Evolutionary conservation across 2,113 vertebrate species (phyloP).

Genomic region (Natator depressus): DNA sequence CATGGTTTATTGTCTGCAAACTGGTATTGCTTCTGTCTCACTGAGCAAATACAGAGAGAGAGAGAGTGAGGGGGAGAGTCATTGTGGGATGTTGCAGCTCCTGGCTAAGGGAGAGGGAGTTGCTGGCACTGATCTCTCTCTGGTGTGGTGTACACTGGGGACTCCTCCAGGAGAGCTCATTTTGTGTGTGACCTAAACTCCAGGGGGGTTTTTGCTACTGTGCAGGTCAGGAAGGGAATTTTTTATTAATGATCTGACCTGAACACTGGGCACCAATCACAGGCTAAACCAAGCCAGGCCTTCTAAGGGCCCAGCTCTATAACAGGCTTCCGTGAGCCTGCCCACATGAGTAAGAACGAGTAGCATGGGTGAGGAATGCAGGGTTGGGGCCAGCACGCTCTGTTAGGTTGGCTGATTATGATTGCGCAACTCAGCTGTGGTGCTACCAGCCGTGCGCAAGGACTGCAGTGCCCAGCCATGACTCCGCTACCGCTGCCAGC

Average conservation of each 20-base stretch:
- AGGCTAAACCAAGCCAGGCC: neutral
- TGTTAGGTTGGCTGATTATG: fast-evolving
- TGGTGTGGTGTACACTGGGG: conserved; percentile 21
- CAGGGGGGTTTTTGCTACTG: neutral
- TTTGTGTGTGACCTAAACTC: neutral
- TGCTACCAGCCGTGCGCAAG: neutral
- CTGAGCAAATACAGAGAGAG: conserved; percentile 92
- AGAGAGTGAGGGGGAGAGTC: conserved; percentile 81
- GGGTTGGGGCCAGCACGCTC: neutral
- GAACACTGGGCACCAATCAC: neutral
- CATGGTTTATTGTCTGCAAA: conserved; percentile 94
- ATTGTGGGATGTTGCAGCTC: conserved; percentile 81
- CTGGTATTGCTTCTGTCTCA: conserved; percentile 92
- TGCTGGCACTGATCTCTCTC: conserved; percentile 19
- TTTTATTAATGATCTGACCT: conserved; percentile 35
- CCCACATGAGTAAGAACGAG: fast-evolving
- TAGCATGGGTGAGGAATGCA: neutral
- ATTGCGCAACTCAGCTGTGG: neutral
- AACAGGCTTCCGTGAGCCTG: neutral
- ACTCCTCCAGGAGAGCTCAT: neutral
- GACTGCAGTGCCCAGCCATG: fast-evolving
- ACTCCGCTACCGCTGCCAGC: too few species aligned
- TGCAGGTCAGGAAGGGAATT: neutral
- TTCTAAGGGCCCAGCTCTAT: neutral
- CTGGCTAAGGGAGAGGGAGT: conserved; percentile 70